Evolutionary conservation across 2,888 invertebrate species (phyloP).

Genomic region (Ophioninae sp.): DNA sequence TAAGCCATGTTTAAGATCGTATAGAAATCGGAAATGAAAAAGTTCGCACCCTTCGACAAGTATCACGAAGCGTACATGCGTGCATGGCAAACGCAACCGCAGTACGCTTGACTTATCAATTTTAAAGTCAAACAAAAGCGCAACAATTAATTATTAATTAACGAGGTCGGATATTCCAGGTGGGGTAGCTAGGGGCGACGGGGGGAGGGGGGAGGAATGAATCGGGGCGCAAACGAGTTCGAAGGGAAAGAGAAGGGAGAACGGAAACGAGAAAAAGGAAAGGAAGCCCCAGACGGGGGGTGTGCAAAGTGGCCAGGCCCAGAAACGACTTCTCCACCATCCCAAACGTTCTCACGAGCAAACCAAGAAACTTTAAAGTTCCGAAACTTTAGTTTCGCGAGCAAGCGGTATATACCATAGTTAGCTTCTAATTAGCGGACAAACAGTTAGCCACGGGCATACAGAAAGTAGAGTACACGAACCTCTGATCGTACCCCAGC

Average conservation of each 20-base stretch:
- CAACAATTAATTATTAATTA: conserved; percentile 81
- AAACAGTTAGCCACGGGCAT: conserved; percentile 77
- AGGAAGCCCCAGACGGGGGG: conserved; percentile 34
- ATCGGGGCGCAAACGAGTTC: conserved; percentile 61
- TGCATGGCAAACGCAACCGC: conserved; percentile 29
- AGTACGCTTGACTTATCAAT: conserved; percentile 77
- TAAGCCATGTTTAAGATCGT: background rate
- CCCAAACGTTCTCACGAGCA: conserved; percentile 66
- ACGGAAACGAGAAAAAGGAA: conserved; percentile 54
- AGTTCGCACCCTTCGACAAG: background rate
- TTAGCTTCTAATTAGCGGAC: conserved; percentile 81
- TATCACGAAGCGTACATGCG: background rate
- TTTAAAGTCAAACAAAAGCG: conserved; percentile 78
- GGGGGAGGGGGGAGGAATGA: no score
- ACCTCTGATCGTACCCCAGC: background rate
- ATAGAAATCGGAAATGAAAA: background rate
- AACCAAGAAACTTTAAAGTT: conserved; percentile 80
- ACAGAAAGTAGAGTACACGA: conserved; percentile 64
- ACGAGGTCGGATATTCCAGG: conserved; percentile 65
- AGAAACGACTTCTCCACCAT: conserved; percentile 47
- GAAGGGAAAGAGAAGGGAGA: conserved; percentile 43
- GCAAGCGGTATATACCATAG: conserved; percentile 66
- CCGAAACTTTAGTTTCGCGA: conserved; percentile 53
- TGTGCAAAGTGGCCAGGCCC: conserved; percentile 57
- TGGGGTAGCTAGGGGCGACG: conserved; percentile 22